These are phyloP conservation scores for Orientallactaga sibirica DNA, from an alignment of 2,797 vertebrate genomes.

Conservation along the genomic window DNA sequence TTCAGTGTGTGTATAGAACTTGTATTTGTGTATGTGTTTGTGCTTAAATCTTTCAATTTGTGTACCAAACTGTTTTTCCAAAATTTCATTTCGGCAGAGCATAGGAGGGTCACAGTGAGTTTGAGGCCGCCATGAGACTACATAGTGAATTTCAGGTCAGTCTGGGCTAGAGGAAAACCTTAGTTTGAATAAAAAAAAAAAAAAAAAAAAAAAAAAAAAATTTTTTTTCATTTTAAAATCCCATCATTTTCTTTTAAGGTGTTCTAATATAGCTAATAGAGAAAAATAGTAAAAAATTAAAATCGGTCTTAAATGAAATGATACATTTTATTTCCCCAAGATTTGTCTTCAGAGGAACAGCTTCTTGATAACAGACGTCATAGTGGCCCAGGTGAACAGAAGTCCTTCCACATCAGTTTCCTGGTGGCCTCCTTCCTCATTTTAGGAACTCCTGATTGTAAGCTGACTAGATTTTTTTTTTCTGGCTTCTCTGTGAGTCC, in stretches of 20 bases:
- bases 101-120: too few relatives aligned
- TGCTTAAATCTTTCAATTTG: not conserved
- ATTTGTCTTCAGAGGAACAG: not conserved
- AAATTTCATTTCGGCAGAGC: not conserved
- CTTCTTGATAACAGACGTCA: not conserved
- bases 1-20: not conserved
- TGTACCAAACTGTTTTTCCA: not conserved
- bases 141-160: too few relatives aligned
- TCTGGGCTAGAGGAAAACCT: too few relatives aligned
- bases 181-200: too few relatives aligned
- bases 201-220: not conserved
- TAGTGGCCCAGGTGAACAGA: too few relatives aligned
- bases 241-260: too few relatives aligned
- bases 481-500: not conserved
- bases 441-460: not conserved
- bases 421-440: not conserved
- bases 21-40: not conserved
- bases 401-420: not conserved
- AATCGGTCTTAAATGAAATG: not conserved
- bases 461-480: not conserved
- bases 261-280: too few relatives aligned
- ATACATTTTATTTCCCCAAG: not conserved
- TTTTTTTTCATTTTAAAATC: not conserved
- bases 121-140: too few relatives aligned
- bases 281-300: not conserved